Evolutionary conservation across 2,113 vertebrate genomes (phyloP).

Genomic region (Syngnathoides biaculeatus): DNA sequence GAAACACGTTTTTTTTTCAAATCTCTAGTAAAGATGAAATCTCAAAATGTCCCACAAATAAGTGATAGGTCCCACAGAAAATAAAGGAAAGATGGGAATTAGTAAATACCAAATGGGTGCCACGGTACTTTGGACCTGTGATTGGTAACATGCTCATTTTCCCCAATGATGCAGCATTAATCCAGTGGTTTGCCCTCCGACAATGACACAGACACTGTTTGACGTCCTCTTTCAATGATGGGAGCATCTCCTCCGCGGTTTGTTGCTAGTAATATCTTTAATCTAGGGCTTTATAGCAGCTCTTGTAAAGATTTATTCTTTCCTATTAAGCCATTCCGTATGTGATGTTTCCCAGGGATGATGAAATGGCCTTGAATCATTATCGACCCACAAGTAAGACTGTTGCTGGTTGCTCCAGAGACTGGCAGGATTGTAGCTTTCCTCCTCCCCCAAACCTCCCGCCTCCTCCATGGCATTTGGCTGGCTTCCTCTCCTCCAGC

Average conservation of each 20-base stretch:
- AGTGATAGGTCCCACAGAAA: too few species aligned
- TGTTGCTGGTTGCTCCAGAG: constrained; percentile 41
- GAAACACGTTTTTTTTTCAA: too few species aligned
- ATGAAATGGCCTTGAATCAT: constrained; percentile 51
- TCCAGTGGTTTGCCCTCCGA: not conserved
- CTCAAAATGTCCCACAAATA: too few species aligned
- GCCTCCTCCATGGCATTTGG: constrained; percentile 42
- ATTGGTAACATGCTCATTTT: not conserved
- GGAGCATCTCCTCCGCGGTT: not conserved
- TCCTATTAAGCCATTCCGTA: not conserved
- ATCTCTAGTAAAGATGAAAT: too few species aligned
- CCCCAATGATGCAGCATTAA: not conserved
- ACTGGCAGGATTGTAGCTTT: constrained; percentile 28
- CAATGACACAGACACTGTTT: not conserved
- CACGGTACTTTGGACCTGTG: not conserved
- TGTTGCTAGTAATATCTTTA: constrained; percentile 1
- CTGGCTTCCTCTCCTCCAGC: constrained; percentile 62
- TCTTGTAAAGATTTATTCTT: not conserved
- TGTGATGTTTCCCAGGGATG: constrained; percentile 29
- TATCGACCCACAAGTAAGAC: constrained; percentile 35
- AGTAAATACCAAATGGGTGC: not conserved
- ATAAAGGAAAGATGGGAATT: not conserved
- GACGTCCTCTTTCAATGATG: not conserved
- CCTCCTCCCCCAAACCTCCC: not conserved
- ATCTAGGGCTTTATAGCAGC: not conserved